phyloP scores from a whole-genome alignment of 1,140 invertebrate species.

The Ladona fulva region DNA sequence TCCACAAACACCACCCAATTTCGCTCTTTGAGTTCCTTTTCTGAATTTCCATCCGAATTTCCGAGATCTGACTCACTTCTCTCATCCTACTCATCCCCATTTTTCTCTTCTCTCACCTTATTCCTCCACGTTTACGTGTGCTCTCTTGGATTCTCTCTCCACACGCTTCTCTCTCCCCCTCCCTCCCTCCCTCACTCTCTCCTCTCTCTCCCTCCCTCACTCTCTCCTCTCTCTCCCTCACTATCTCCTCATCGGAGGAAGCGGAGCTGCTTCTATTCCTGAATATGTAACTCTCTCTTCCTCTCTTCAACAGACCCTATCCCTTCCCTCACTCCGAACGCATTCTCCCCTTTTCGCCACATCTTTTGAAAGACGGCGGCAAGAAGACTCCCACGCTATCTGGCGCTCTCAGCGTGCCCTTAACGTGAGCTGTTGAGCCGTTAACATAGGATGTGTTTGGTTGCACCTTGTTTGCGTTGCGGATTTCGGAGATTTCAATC shows the following conservation, averaged over 20 bases:
- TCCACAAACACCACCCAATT: background rate
- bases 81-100: background rate
- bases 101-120: background rate
- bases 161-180: no score
- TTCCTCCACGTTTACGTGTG: background rate
- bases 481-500: no score
- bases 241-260: no score
- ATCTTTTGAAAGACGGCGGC: background rate
- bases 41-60: background rate
- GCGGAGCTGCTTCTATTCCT: background rate
- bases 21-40: background rate
- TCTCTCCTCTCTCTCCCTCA: no score
- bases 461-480: no score
- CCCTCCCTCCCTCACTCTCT: no score
- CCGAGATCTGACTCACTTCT: background rate
- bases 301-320: background rate
- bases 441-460: no score
- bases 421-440: no score
- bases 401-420: background rate
- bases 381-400: background rate
- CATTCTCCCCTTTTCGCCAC: background rate
- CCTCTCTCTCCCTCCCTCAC: no score
- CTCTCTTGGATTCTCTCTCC: no score
- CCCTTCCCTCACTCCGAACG: background rate
- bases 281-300: background rate